Conservation (phyloP, 2,797 vertebrate species). For the Hafferia zeledoni region DNA sequence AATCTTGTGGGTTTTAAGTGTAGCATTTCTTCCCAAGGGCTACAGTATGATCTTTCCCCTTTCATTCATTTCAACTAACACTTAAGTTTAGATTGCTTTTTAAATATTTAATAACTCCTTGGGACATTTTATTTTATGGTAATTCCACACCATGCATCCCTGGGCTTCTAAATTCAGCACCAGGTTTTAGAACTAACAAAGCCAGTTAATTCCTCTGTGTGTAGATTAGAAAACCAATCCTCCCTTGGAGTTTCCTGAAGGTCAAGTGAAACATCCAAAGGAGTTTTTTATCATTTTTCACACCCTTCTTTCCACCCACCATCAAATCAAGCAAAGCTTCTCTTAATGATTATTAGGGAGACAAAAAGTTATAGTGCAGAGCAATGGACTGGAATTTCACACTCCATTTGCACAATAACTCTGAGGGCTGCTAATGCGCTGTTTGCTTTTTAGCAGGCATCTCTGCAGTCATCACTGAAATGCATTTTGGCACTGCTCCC, state of each 20-base stretch:
- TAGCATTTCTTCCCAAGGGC: background rate
- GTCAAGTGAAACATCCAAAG: constrained; percentile 49
- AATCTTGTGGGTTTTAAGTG: background rate
- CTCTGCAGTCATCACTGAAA: constrained; percentile 73
- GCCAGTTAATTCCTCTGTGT: constrained; percentile 50
- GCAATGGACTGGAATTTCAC: constrained; percentile 76
- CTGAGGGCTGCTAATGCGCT: constrained; percentile 72
- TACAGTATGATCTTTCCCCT: background rate
- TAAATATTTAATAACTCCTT: constrained; percentile 74
- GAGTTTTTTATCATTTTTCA: constrained; percentile 27
- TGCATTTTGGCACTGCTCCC: constrained; percentile 73
- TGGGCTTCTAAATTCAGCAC: constrained; percentile 52
- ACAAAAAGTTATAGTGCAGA: constrained; percentile 72
- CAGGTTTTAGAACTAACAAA: constrained; percentile 66
- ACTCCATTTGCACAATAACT: constrained; percentile 78
- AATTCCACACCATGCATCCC: constrained; percentile 52
- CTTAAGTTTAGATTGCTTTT: constrained; percentile 58
- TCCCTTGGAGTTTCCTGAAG: constrained; percentile 64
- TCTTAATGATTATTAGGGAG: constrained; percentile 75
- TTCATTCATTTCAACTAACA: constrained; percentile 59
- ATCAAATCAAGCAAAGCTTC: constrained; percentile 64
- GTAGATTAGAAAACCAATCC: background rate
- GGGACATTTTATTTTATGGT: constrained; percentile 61
- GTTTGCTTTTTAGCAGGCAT: constrained; percentile 77
- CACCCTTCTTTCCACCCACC: constrained; percentile 45